Evolutionary conservation across 1,140 invertebrate genomes (phyloP).

Genomic region (Lineus longissimus): DNA sequence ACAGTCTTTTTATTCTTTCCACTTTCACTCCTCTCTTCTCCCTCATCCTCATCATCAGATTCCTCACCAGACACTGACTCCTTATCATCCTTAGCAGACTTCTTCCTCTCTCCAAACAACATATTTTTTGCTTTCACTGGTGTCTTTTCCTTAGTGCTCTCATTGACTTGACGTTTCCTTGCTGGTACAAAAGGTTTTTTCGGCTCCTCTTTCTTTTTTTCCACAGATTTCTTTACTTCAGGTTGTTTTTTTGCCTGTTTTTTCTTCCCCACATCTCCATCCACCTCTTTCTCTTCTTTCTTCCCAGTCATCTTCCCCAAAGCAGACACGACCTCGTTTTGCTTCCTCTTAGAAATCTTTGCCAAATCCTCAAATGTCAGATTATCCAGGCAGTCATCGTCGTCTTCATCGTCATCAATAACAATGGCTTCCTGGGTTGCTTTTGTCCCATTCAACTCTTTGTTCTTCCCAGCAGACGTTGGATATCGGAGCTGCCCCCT

Average conservation of each 20-base stretch:
- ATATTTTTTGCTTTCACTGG: no score
- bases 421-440: background rate
- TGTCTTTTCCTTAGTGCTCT: no score
- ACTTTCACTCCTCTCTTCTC: slow-evolving; percentile 6
- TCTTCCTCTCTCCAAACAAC: no score
- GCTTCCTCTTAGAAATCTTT: background rate
- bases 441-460: background rate
- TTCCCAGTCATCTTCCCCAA: background rate
- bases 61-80: no score
- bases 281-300: slow-evolving; percentile 11
- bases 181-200: slow-evolving; percentile 4
- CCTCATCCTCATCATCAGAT: slow-evolving; percentile 8
- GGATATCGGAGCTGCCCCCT: no score
- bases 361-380: background rate
- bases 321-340: background rate
- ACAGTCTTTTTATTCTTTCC: slow-evolving; percentile 6
- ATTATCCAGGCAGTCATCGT: background rate
- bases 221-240: background rate
- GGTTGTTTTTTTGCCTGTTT: slow-evolving; percentile 2
- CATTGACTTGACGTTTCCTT: no score
- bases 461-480: no score
- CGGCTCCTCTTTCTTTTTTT: background rate
- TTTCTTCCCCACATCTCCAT: background rate
- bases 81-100: no score
- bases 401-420: background rate